Evolutionary conservation across 2,797 vertebrate species (phyloP).

Genomic region (Thalassophryne amazonica): DNA sequence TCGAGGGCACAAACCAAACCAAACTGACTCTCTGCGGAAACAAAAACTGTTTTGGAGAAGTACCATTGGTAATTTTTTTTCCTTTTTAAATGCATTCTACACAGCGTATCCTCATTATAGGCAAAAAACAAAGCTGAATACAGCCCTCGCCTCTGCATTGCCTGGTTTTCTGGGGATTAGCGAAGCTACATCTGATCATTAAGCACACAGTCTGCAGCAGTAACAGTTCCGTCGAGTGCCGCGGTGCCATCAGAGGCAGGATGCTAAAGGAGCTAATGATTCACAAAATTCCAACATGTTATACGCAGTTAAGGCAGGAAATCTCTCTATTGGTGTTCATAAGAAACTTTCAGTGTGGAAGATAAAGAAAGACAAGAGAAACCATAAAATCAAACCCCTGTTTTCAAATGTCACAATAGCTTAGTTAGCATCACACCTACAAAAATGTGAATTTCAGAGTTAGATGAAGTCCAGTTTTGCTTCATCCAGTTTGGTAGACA

Average conservation of each 20-base stretch:
- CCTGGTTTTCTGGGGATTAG: background rate
- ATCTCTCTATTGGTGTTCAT: background rate
- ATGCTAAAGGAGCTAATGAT: slow-evolving; percentile 23
- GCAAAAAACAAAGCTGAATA: slow-evolving; percentile 5
- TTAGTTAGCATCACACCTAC: no score
- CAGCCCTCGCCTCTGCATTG: background rate
- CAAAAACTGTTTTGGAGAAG: slow-evolving; percentile 19
- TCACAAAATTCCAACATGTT: slow-evolving; percentile 20
- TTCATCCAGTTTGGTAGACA: no score
- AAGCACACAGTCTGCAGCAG: slow-evolving; percentile 19
- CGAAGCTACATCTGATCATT: slow-evolving; percentile 36
- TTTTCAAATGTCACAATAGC: no score
- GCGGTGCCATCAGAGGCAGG: slow-evolving; percentile 7
- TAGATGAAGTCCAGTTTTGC: no score
- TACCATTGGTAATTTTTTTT: background rate
- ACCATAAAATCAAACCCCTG: no score
- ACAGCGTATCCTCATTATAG: slow-evolving; percentile 4
- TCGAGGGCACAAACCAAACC: slow-evolving; percentile 2
- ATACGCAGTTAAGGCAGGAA: slow-evolving; percentile 26
- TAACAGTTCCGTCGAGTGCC: slow-evolving; percentile 27
- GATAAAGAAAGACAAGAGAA: background rate
- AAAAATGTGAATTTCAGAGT: no score
- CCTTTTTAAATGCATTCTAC: slow-evolving; percentile 9
- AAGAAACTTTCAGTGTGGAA: background rate
- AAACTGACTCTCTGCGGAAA: slow-evolving; percentile 11